These are phyloP conservation scores for human (Homo sapiens) DNA, from an alignment of 2,113 vertebrate genomes.

Conservation along the genomic window DNA sequence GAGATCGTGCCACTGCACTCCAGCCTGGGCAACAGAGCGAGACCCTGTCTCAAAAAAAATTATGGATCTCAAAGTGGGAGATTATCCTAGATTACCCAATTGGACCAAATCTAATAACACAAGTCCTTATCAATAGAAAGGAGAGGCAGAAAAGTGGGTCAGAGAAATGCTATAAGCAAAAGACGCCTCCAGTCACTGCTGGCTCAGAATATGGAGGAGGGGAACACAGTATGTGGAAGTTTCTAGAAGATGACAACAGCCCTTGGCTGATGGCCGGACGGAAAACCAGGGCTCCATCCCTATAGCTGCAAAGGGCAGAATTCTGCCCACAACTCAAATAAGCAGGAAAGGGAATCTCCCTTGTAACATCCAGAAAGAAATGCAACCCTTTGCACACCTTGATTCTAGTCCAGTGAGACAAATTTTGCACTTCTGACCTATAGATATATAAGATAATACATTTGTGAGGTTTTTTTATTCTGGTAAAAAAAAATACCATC, in stretches of 20 bases:
- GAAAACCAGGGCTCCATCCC: not conserved
- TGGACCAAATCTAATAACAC: not conserved
- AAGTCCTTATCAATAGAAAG: not conserved
- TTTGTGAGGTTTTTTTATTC: not conserved
- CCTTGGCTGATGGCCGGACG: not conserved
- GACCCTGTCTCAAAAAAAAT: too few relatives aligned
- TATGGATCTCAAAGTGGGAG: not conserved
- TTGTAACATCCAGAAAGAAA: not conserved
- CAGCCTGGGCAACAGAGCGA: too few relatives aligned
- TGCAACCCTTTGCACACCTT: too few relatives aligned
- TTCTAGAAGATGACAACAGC: not conserved
- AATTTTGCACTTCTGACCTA: not conserved
- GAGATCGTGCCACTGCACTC: too few relatives aligned
- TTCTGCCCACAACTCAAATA: not conserved
- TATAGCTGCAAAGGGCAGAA: not conserved
- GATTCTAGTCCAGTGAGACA: not conserved
- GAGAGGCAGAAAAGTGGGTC: not conserved
- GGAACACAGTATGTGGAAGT: rapidly evolving
- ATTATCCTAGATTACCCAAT: too few relatives aligned
- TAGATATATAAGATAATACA: not conserved
- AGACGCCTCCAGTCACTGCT: not conserved
- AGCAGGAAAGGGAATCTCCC: not conserved
- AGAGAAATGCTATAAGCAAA: not conserved
- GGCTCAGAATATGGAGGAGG: not conserved
- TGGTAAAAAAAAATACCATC: not conserved